phyloP scores from a whole-genome alignment of 2,113 vertebrate genomes.

The Nibea coibor region DNA sequence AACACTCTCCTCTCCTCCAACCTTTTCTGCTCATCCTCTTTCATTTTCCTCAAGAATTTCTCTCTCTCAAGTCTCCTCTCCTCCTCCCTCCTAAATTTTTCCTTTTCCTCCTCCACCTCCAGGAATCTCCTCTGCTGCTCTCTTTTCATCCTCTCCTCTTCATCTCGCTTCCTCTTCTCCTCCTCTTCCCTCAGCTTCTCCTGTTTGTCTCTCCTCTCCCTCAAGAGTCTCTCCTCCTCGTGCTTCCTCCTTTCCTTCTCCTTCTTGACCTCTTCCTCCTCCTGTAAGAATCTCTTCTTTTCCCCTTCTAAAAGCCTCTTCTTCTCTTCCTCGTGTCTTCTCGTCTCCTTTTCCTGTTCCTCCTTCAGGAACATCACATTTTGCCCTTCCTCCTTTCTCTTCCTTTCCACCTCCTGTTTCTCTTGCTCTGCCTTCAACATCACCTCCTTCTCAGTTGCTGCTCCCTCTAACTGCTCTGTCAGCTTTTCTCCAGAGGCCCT shows the following conservation, averaged over 20 bases:
- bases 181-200: conserved; percentile 57
- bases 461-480: conserved; percentile 55
- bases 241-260: conserved; percentile 58
- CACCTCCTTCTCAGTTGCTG: conserved; percentile 18
- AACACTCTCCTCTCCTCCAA: conserved; percentile 45
- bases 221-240: conserved; percentile 63
- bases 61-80: conserved; percentile 65
- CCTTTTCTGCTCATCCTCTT: conserved; percentile 55
- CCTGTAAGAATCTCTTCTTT: conserved; percentile 65
- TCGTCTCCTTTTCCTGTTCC: conserved; percentile 38
- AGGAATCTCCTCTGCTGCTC: conserved; percentile 57
- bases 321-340: conserved; percentile 64
- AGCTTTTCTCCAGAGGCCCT: conserved; percentile 39
- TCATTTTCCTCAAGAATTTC: conserved; percentile 42
- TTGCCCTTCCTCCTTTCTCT: conserved; percentile 45
- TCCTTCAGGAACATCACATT: conserved; percentile 24
- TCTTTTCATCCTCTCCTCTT: conserved; percentile 52
- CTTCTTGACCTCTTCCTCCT: conserved; percentile 55
- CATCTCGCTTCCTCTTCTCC: conserved; percentile 41
- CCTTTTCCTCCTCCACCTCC: conserved; percentile 42
- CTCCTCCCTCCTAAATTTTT: conserved; percentile 44
- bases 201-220: conserved; percentile 62
- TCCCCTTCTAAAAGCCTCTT: conserved; percentile 69
- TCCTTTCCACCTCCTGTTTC: conserved; percentile 44
- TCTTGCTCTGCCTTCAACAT: conserved; percentile 40